Base-by-base conservation (phyloP, 1,140 invertebrate genomes). In the Pseudomyrmex flavicornis region DNA sequence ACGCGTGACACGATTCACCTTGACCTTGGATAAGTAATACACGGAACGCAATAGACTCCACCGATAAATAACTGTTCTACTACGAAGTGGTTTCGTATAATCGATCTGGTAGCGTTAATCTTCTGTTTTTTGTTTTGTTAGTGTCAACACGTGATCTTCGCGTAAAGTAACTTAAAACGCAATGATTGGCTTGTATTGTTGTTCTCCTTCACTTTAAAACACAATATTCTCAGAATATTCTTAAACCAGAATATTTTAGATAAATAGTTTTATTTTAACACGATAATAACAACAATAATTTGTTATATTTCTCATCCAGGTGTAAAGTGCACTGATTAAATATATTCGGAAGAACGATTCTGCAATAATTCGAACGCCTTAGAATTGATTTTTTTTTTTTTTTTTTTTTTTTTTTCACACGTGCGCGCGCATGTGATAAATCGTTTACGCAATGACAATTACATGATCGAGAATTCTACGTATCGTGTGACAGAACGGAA, bases 11-110 rank as follows among this genome's bases (percentile, higher is more conserved):
- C 2, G 22, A 54, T 77, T 13, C 12, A 7, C 15, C 15, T 69
- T 70, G 63, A 59, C 15, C 76, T 46, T 59, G 65, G 52, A 79
- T 79, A 54, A 79, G 65, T 69, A 79, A 79, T 65, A 65, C 54
- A 22, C 17, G 44, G 9, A 7, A 69, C 17, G 63, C 52, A 70
- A 79, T 58, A 70, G 20, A 69, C n/a, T 35, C 22, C 15, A 52
- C 5, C 7, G 65, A 79, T 59, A 79, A 79, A 79, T n/a, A 68
- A 22, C 20, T 70, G 10, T 17, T 59, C 3, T n/a, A 12, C 69
- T n/a, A 12, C 69, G 10, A 58, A 58, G 7, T n/a, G 9, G 1
- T 69, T 65, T 52, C 5, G 61, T 75, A n/a, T 75, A 0, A 13
- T 63, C 56, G 10, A 26, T 48, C 50, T n/a, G 7, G 58, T 10